These are phyloP conservation scores for Bombus pascuorum DNA, from an alignment of 1,140 invertebrate species.

Conservation along the genomic window DNA sequence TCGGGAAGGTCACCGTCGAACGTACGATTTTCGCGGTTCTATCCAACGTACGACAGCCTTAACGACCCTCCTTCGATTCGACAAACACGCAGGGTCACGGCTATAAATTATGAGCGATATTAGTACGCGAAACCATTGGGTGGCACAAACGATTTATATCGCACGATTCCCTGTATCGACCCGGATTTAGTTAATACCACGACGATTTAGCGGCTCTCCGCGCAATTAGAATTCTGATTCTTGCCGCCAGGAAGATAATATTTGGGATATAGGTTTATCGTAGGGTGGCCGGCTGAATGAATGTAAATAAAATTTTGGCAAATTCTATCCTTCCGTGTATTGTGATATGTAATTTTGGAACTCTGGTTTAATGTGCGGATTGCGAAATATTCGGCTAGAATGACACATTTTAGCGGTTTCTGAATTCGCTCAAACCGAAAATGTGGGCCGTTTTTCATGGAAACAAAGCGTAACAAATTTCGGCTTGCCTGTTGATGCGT, in stretches of 20 bases:
- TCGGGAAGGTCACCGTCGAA: slow-evolving; percentile 14
- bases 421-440: too few species aligned
- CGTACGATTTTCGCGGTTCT: slow-evolving; percentile 48
- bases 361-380: too few species aligned
- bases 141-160: slow-evolving; percentile 51
- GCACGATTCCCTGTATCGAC: slow-evolving; percentile 34
- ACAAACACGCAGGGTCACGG: slow-evolving; percentile 45
- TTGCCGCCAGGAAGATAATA: background rate
- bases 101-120: slow-evolving; percentile 64
- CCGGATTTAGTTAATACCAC: slow-evolving; percentile 50
- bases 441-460: too few species aligned
- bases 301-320: background rate
- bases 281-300: background rate
- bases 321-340: too few species aligned
- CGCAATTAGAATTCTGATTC: slow-evolving; percentile 53
- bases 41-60: slow-evolving; percentile 28
- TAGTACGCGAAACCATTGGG: slow-evolving; percentile 48
- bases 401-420: too few species aligned
- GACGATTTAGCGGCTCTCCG: slow-evolving; percentile 43
- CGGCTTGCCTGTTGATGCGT: too few species aligned
- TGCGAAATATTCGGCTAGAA: too few species aligned
- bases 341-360: too few species aligned
- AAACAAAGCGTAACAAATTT: too few species aligned
- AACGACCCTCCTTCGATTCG: slow-evolving; percentile 31
- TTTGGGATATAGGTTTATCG: background rate